Percentiles rank a stretch among this genome's conserved stretches.
Conservation (phyloP, 2,888 invertebrate species). For the Drosophila histrio region DNA sequence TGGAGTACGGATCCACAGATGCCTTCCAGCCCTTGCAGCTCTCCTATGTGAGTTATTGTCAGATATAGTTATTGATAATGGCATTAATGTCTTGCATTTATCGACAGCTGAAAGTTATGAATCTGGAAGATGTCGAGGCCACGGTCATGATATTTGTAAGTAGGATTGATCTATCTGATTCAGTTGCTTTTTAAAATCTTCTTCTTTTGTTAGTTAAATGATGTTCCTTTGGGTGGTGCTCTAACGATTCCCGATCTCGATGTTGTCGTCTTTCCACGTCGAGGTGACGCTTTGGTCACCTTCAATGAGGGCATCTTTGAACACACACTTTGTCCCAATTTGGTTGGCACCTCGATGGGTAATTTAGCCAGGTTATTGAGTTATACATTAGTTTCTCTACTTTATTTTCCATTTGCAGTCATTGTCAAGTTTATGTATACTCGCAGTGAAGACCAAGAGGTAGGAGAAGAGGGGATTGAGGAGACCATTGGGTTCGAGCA, state of each 20-base stretch:
- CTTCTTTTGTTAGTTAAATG: slow-evolving; percentile 30
- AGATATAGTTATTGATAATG: accelerated
- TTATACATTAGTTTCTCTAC: no score
- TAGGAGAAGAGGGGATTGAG: background rate
- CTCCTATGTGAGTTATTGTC: background rate
- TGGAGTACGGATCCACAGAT: slow-evolving; percentile 29
- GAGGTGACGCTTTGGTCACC: slow-evolving; percentile 44
- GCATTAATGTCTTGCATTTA: background rate
- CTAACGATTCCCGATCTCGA: slow-evolving; percentile 12
- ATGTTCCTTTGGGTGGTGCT: slow-evolving; percentile 43
- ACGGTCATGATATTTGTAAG: slow-evolving; percentile 50
- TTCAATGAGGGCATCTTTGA: slow-evolving; percentile 13
- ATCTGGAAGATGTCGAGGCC: slow-evolving; percentile 15
- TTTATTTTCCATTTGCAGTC: slow-evolving; percentile 25
- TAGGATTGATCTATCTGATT: background rate
- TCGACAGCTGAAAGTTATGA: slow-evolving; percentile 12
- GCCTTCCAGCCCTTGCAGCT: slow-evolving; percentile 23
- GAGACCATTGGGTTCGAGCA: background rate
- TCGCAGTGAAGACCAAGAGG: background rate
- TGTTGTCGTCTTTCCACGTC: slow-evolving; percentile 24
- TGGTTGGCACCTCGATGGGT: slow-evolving; percentile 51
- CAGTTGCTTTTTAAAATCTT: background rate
- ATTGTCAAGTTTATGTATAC: slow-evolving; percentile 40
- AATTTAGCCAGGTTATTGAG: background rate
- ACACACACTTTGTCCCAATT: slow-evolving; percentile 47